Conservation (phyloP, 2,797 vertebrate species). For the Acipenser oxyrinchus region DNA sequence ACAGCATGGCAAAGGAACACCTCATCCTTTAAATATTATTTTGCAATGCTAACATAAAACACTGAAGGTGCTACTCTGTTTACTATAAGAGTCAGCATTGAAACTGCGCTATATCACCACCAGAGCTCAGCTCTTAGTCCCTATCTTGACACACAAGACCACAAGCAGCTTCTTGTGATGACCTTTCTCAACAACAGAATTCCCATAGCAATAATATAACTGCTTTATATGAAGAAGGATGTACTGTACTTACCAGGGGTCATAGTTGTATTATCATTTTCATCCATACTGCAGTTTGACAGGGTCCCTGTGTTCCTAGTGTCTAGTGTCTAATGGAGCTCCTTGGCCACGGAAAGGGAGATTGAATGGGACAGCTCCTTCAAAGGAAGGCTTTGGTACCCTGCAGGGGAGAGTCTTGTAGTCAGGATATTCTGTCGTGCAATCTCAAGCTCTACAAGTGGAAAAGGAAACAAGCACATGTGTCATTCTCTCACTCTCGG, state of each 20-base stretch:
- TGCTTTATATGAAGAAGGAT: not conserved
- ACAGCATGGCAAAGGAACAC: too few relatives aligned
- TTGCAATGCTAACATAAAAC: too few relatives aligned
- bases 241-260: not conserved
- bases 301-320: too few relatives aligned
- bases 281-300: constrained; percentile 14
- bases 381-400: constrained; percentile 18
- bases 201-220: too few relatives aligned
- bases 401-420: constrained; percentile 41
- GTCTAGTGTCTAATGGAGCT: not conserved
- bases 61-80: too few relatives aligned
- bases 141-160: too few relatives aligned
- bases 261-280: not conserved
- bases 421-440: constrained; percentile 34
- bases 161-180: too few relatives aligned
- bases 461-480: constrained; percentile 52
- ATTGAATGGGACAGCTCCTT: constrained; percentile 40
- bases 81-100: too few relatives aligned
- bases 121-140: too few relatives aligned
- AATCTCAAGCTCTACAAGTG: constrained; percentile 43
- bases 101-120: too few relatives aligned
- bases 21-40: too few relatives aligned
- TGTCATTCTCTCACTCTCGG: constrained; percentile 39
- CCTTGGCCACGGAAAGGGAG: constrained; percentile 14
- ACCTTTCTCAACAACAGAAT: too few relatives aligned